Evolutionary conservation across 2,797 vertebrate genomes (phyloP), one percentile per base, ranked within the genome.

Genomic region (Pangasius sanitwongsei): DNA sequence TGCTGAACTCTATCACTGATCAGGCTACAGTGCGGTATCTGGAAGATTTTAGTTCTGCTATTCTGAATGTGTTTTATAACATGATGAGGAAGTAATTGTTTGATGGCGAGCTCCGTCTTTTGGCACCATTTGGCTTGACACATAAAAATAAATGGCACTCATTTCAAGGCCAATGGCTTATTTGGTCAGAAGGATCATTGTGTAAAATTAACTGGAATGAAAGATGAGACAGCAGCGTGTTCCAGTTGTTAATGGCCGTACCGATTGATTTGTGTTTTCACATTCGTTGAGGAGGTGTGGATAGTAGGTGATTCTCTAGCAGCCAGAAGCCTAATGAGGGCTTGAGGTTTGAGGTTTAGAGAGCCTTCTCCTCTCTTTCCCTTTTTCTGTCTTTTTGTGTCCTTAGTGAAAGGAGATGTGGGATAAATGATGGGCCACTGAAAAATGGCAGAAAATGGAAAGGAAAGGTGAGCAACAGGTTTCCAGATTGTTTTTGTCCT

Each of bases 371-470:
- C 90, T 93, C 93, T 92, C 92, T 85, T 83, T 63, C 61, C 82
- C 92, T 93, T 92, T 93, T 94, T 92, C 91, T 93, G 61, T 81
- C 37, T 57, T 57, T 31, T 91, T 85, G n/a, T 55, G 31, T 70
- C 44, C 20, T 34, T 37, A 37, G n/a, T 85, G 63, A 85, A 53
- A 89, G 90, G 67, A 94, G 95, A 95, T 90, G 92, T 94, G 48
- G 93, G 93, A 94, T 96, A 94, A 95, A 94, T 95, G 92, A 93
- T 82, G 70, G 82, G 85, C 91, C 90, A 87, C 92, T 93, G 93
- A 94, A 95, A 93, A 93, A 93, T 91, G 88, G 91, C 92, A 84
- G 95, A 95, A 94, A 95, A 95, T 94, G 94, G 93, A 85, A 94
- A 93, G 13, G 57, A 63, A 57, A 74, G 70, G 81, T 93, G 91